phyloP scores from a whole-genome alignment of 37 sponge, comb jelly and placozoan genomes.

The Agelas oroides region DNA sequence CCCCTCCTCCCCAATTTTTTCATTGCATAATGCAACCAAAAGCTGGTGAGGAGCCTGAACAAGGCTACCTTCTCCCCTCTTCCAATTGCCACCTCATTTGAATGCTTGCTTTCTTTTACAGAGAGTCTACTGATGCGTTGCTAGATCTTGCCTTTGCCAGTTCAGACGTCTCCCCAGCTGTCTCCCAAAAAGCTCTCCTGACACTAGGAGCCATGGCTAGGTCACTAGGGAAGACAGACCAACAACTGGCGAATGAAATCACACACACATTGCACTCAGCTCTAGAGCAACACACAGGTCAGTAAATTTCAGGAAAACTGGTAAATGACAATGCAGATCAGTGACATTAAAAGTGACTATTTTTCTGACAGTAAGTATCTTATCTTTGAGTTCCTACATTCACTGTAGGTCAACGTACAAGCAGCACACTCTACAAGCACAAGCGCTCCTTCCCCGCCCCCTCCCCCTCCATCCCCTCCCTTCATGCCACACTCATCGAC shows the following conservation, averaged over 20 bases:
- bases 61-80: too few relatives aligned
- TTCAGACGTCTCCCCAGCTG: background rate
- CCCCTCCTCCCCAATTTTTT: too few relatives aligned
- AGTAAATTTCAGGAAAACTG: background rate
- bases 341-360: too few relatives aligned
- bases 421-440: slow-evolving; percentile 4
- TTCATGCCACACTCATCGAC: slow-evolving; percentile 52
- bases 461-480: background rate
- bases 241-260: slow-evolving; percentile 26
- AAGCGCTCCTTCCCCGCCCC: background rate
- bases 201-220: slow-evolving; percentile 60
- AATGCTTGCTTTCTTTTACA: background rate
- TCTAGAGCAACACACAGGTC: slow-evolving; percentile 29
- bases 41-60: too few relatives aligned
- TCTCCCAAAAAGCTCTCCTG: slow-evolving; percentile 33
- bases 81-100: background rate
- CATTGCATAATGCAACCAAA: too few relatives aligned
- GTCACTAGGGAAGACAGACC: background rate
- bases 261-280: slow-evolving; percentile 13
- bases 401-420: background rate
- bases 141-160: slow-evolving; percentile 6
- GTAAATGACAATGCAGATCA: too few relatives aligned
- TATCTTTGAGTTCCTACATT: too few relatives aligned
- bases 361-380: too few relatives aligned
- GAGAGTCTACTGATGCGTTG: background rate